Conservation (phyloP, 37 sponge, comb jelly and placozoan species). For the Aplysina aerophoba region DNA sequence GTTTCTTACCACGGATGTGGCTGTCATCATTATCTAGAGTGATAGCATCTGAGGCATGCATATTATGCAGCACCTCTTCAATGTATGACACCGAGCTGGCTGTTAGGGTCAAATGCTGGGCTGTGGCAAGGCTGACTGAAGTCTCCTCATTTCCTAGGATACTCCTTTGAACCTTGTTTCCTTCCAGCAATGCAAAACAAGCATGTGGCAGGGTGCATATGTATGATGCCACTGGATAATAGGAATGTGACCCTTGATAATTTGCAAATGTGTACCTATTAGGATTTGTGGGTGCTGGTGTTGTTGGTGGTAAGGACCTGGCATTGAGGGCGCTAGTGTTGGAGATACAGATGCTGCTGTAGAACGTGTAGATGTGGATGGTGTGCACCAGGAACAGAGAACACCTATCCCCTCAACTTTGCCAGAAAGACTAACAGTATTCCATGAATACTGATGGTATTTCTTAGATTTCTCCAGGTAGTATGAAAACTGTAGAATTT, state of each 20-base stretch:
- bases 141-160: not conserved
- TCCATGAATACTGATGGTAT: not conserved
- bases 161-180: not conserved
- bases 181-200: slow-evolving; percentile 26
- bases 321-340: too few relatives aligned
- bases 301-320: not conserved
- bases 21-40: too few relatives aligned
- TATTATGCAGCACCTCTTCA: not conserved
- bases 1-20: too few relatives aligned
- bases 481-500: not conserved
- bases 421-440: not conserved
- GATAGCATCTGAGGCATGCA: too few relatives aligned
- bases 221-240: slow-evolving; percentile 11
- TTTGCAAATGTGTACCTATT: not conserved
- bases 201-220: slow-evolving; percentile 39
- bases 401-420: slow-evolving; percentile 31
- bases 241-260: slow-evolving; percentile 2
- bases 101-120: slow-evolving; percentile 22
- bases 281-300: not conserved
- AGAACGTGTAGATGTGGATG: not conserved
- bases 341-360: not conserved
- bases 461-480: not conserved
- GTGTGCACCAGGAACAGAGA: slow-evolving; percentile 58
- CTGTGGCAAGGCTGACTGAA: slow-evolving; percentile 3
- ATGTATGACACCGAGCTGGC: slow-evolving; percentile 20